Conservation (phyloP, 2,113 vertebrate genomes). For the Rhinolophus sinicus region DNA sequence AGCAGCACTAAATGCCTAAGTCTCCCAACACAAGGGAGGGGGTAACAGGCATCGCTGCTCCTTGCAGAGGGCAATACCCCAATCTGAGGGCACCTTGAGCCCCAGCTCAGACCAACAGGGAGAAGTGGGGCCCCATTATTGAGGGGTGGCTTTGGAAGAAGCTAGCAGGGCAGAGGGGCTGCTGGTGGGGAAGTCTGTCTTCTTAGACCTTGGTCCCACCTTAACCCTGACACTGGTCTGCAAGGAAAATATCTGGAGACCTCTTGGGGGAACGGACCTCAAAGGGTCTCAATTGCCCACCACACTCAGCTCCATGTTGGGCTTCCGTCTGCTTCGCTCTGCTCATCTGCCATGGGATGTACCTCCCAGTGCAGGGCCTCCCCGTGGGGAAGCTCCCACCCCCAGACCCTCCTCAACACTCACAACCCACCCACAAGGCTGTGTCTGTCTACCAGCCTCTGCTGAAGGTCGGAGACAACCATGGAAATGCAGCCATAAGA, state of each 20-base stretch:
- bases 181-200: not conserved
- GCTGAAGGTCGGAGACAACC: not conserved
- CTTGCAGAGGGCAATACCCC: not conserved
- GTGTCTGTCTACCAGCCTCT: not conserved
- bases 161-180: not conserved
- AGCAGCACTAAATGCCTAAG: constrained; percentile 60
- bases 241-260: not conserved
- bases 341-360: not conserved
- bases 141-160: not conserved
- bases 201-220: not conserved
- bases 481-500: not conserved
- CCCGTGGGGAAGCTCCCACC: not conserved
- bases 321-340: not conserved
- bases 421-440: not conserved
- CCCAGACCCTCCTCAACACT: not conserved
- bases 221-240: not conserved
- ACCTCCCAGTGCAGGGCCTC: no score
- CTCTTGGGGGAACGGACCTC: not conserved
- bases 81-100: not conserved
- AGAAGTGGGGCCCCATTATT: not conserved
- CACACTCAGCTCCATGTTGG: not conserved
- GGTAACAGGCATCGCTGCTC: not conserved
- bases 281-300: not conserved
- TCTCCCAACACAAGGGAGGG: constrained; percentile 8
- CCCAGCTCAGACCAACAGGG: not conserved